Evolutionary conservation across 2,888 invertebrate species (phyloP).

Genomic region (Carterocephalus palaemon): DNA sequence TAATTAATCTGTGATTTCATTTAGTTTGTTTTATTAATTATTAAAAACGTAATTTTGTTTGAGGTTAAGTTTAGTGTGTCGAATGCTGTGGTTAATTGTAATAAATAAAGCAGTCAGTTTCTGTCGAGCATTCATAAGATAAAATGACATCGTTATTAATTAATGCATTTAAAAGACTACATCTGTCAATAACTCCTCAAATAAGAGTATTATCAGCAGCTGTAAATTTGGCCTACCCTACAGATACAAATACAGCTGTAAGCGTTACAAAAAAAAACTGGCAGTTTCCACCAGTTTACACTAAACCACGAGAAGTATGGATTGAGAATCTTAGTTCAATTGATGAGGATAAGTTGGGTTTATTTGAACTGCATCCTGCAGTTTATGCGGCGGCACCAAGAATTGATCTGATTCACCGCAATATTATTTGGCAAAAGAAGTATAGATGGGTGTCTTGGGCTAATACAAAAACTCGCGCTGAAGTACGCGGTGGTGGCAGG

Average conservation of each 20-base stretch:
- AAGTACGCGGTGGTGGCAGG: constrained; percentile 91
- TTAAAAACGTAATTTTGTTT: too few relatives aligned
- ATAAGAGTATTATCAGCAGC: constrained; percentile 46
- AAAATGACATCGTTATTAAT: constrained; percentile 57
- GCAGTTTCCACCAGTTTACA: constrained; percentile 74
- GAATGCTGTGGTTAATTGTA: too few relatives aligned
- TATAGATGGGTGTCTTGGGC: constrained; percentile 91
- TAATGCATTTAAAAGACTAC: constrained; percentile 59
- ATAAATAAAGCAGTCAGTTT: not conserved
- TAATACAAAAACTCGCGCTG: constrained; percentile 87
- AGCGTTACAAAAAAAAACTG: constrained; percentile 64
- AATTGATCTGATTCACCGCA: constrained; percentile 91
- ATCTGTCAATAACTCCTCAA: constrained; percentile 49
- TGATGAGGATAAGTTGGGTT: constrained; percentile 87
- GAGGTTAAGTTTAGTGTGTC: too few relatives aligned
- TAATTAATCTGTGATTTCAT: too few relatives aligned
- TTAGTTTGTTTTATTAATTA: too few relatives aligned
- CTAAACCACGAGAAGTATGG: constrained; percentile 88
- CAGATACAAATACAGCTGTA: constrained; percentile 35
- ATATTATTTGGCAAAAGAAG: constrained; percentile 90
- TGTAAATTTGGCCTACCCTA: constrained; percentile 21
- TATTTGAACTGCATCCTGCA: constrained; percentile 93
- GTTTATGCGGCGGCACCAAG: constrained; percentile 91
- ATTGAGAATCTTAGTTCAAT: constrained; percentile 89
- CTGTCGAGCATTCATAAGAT: not conserved